A percentile compares a stretch with the other conserved stretches of the same genome.
These are phyloP conservation scores for Apolygus lucorum DNA, from an alignment of 1,140 invertebrate genomes.

Conservation along the genomic window DNA sequence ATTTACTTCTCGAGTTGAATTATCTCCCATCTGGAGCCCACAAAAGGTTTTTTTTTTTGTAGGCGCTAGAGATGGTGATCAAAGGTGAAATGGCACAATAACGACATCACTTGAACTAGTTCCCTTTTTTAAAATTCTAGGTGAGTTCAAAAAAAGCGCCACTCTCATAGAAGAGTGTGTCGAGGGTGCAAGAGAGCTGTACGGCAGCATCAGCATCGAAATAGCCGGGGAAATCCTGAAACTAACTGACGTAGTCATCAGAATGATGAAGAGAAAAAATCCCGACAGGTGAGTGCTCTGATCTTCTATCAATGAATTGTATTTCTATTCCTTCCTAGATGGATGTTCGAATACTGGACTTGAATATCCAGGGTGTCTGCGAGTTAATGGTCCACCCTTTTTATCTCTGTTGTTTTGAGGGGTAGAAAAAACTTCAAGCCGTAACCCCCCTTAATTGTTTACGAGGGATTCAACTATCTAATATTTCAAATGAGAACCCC, in stretches of 20 bases:
- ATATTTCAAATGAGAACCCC: no score
- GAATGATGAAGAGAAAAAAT: slow-evolving; percentile 6
- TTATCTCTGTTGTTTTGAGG: no score
- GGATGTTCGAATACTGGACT: no score
- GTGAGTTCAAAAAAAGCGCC: slow-evolving; percentile 1
- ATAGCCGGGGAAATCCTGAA: slow-evolving; percentile 10
- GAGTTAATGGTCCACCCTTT: no score
- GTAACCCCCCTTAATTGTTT: no score
- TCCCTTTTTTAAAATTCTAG: not conserved
- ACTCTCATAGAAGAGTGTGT: not conserved
- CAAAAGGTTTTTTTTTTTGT: not conserved
- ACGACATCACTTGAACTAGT: not conserved
- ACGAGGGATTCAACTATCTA: no score
- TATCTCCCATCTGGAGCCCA: no score
- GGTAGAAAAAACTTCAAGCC: no score
- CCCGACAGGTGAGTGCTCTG: slow-evolving; percentile 1
- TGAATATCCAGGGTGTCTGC: no score
- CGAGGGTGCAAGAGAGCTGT: not conserved
- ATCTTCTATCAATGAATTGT: no score
- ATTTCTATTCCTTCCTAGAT: no score
- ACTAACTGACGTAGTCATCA: not conserved
- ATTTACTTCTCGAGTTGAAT: no score
- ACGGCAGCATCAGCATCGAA: slow-evolving; percentile 9
- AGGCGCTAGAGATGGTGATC: not conserved
- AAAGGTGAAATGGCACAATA: not conserved